Conservation (phyloP, 1,140 invertebrate genomes). For the Venustaconcha ellipsiformis region DNA sequence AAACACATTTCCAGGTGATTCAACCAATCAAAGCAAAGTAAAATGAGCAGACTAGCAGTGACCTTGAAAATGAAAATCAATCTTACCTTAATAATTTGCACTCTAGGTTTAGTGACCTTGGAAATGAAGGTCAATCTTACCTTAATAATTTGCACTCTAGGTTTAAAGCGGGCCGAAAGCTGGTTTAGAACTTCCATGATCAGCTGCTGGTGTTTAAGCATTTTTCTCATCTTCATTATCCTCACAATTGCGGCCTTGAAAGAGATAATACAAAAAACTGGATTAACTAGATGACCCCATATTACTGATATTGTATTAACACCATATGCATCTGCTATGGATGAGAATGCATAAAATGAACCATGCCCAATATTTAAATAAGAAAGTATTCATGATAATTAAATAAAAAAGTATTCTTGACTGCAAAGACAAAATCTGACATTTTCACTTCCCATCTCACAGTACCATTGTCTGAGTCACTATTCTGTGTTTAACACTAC, state of each 20-base stretch:
- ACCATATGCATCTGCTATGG: too few relatives aligned
- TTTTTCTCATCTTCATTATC: conserved; percentile 99
- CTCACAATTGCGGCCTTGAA: conserved; percentile 92
- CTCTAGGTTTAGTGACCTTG: conserved; percentile 98
- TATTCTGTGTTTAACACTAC: too few relatives aligned
- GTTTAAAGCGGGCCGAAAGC: conserved; percentile 94
- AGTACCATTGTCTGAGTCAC: too few relatives aligned
- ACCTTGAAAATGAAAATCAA: conserved; percentile 82
- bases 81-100: conserved; percentile 94
- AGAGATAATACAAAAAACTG: not conserved
- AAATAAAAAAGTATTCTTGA: not conserved
- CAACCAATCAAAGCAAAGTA: not conserved
- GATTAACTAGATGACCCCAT: too few relatives aligned
- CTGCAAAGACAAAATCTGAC: not conserved
- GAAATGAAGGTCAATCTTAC: conserved; percentile 81
- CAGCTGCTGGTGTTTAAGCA: conserved; percentile 94
- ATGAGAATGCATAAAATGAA: not conserved
- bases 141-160: conserved; percentile 97
- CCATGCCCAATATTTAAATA: not conserved
- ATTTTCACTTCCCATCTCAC: not conserved
- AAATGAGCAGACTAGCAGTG: not conserved
- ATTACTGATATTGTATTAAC: too few relatives aligned
- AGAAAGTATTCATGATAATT: not conserved
- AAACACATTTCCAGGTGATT: too few relatives aligned
- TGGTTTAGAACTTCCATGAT: conserved; percentile 97